Evolutionary conservation across 2,113 vertebrate genomes (phyloP).

Genomic region (Cinclus mexicanus): DNA sequence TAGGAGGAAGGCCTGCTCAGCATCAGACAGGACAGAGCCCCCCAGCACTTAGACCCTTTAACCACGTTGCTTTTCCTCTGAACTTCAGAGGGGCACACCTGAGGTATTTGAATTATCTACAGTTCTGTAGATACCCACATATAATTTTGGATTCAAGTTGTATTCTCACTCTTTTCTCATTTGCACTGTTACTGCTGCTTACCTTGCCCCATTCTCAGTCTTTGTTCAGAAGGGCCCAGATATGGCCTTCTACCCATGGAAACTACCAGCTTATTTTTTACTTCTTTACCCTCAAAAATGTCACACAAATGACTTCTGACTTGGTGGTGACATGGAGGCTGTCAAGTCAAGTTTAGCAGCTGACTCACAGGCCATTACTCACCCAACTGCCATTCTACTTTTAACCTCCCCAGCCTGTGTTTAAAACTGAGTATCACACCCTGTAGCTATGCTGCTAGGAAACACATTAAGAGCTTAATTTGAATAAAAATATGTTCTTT

Average conservation of each 20-base stretch:
- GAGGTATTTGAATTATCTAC: background rate
- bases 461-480: conserved; percentile 14
- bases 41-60: background rate
- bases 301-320: background rate
- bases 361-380: conserved; percentile 44
- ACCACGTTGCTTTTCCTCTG: background rate
- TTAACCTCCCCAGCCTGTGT: conserved; percentile 25
- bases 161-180: background rate
- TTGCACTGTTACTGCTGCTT: background rate
- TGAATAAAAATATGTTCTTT: background rate
- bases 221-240: background rate
- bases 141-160: background rate
- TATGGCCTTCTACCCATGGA: background rate
- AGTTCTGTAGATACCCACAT: background rate
- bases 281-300: conserved; percentile 14
- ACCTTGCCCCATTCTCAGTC: background rate
- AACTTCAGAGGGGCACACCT: background rate
- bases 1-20: background rate
- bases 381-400: background rate
- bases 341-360: conserved; percentile 37
- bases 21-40: background rate
- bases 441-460: background rate
- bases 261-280: background rate
- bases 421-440: background rate
- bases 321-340: background rate